Percentiles rank a stretch among this genome's conserved stretches.
Evolutionary conservation across 92 coral and sea anemone species (phyloP).

Genomic region (Hydrozoanthus gracilis): DNA sequence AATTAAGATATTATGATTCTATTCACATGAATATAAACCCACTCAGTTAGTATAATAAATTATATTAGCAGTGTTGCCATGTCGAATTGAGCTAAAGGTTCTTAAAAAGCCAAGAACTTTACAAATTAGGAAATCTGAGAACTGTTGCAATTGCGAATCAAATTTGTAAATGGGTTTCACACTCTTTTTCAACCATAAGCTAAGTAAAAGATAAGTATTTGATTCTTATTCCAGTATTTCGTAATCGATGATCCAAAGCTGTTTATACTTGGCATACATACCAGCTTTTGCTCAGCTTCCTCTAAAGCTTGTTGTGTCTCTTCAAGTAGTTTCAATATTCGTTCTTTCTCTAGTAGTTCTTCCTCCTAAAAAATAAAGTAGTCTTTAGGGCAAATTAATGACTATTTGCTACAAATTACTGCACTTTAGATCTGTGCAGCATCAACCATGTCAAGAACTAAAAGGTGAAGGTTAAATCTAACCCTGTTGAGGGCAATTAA

Average conservation of each 20-base stretch:
- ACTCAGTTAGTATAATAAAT: no score
- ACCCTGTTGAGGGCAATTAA: background rate
- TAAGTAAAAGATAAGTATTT: no score
- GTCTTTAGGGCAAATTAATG: background rate
- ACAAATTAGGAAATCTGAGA: no score
- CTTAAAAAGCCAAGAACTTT: no score
- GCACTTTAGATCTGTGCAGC: background rate
- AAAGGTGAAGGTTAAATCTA: background rate
- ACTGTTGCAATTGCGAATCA: no score
- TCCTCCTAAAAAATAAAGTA: slow-evolving; percentile 76
- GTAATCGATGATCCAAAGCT: background rate
- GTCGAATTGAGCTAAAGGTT: no score
- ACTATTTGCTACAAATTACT: background rate
- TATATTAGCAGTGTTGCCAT: no score
- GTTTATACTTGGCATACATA: slow-evolving; percentile 50
- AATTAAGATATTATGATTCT: no score
- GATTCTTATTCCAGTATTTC: background rate
- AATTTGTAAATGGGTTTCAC: no score
- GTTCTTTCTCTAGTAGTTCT: slow-evolving; percentile 84
- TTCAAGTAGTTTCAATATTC: slow-evolving; percentile 82
- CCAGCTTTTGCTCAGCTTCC: slow-evolving; percentile 96
- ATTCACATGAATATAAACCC: no score
- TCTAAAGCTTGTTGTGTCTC: slow-evolving; percentile 84
- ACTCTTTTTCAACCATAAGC: no score
- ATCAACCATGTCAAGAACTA: background rate